Conservation (phyloP, 1,140 invertebrate species). For the Macrobrachium rosenbergii region DNA sequence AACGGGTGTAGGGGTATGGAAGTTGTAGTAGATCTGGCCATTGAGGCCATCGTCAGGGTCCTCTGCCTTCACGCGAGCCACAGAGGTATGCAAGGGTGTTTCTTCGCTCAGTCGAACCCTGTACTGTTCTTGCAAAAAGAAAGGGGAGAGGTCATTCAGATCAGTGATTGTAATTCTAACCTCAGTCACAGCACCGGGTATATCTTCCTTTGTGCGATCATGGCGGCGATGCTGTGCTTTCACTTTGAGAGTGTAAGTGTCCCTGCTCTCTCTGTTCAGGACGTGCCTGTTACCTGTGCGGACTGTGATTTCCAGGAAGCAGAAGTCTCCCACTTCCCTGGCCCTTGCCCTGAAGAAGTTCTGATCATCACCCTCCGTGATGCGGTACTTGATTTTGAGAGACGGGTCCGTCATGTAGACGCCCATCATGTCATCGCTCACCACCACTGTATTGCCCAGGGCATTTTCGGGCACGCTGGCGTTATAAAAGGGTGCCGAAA, state of each 20-base stretch:
- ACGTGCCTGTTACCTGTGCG: conserved; percentile 86
- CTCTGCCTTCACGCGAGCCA: conserved; percentile 79
- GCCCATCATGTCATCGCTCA: conserved; percentile 79
- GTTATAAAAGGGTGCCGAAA: conserved; percentile 86
- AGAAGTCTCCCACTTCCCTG: conserved; percentile 89
- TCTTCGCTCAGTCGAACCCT: conserved; percentile 91
- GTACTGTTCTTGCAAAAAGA: conserved; percentile 91
- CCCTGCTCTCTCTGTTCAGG: conserved; percentile 90
- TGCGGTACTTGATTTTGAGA: conserved; percentile 81
- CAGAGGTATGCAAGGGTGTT: conserved; percentile 80
- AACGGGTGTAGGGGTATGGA: conserved; percentile 83
- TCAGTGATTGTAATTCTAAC: conserved; percentile 87
- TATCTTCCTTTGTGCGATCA: conserved; percentile 54
- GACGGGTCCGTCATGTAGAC: conserved; percentile 72
- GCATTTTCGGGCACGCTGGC: conserved; percentile 93
- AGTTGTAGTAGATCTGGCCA: conserved; percentile 96
- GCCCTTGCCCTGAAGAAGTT: conserved; percentile 95
- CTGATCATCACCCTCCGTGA: conserved; percentile 86
- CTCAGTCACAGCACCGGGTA: conserved; percentile 76
- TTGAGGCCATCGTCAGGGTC: conserved; percentile 95
- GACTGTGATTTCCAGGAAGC: conserved; percentile 89
- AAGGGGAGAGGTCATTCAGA: conserved; percentile 91
- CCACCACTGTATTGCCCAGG: conserved; percentile 84
- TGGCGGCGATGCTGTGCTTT: conserved; percentile 77
- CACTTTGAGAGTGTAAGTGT: conserved; percentile 85